Base-by-base conservation (phyloP, 2,888 invertebrate genomes). In the Tyria jacobaeae region DNA sequence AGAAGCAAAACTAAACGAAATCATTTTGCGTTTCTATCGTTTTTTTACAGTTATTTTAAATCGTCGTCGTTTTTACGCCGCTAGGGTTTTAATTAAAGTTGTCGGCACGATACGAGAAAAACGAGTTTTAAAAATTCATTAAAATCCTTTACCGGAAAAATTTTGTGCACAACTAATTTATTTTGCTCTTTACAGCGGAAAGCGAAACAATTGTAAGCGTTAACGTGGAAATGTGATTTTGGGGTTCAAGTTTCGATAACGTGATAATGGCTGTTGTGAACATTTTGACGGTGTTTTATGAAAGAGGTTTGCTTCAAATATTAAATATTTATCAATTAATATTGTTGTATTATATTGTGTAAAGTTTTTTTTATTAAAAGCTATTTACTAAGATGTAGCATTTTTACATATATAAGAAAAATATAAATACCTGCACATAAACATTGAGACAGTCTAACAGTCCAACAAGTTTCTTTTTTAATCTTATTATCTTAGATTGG, bases 21-120 rank as follows among this genome's bases (percentile, higher is more conserved):
- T 82, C 77, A 77, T 78, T 76, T 65, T 65, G 56, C 75, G 57
- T 76, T 62, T 57, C 55, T 27, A 50, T 14, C 31, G 17, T 49
- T 76, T 82, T 82, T 81, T 75, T 76, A 70, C 78, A 81, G 83
- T 84, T 88, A 86, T 89, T 87, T 84, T 78, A 80, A 80, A 84
- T 83, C 80, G 85, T 84, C 84, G 85, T 73, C 79, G 75, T 87
- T 88, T 83, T 84, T 84, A 81, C 83, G 85, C 80, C 80, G 75
- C 80, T 80, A 78, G 83, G 81, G 70, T 87, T 89, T 89, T 89
- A 89, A 89, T 89, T 89, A 89, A 89, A 89, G 81, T 87, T 88
- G 84, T 87, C 81, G 82, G 79, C 75, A 72, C 75, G 80, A 83
- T 83, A 83, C 82, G 78, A 76, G 65, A 69, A n/a, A n/a, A n/a